Evolutionary conservation across 2,113 vertebrate genomes (phyloP).

Genomic region (Condylura cristata): DNA sequence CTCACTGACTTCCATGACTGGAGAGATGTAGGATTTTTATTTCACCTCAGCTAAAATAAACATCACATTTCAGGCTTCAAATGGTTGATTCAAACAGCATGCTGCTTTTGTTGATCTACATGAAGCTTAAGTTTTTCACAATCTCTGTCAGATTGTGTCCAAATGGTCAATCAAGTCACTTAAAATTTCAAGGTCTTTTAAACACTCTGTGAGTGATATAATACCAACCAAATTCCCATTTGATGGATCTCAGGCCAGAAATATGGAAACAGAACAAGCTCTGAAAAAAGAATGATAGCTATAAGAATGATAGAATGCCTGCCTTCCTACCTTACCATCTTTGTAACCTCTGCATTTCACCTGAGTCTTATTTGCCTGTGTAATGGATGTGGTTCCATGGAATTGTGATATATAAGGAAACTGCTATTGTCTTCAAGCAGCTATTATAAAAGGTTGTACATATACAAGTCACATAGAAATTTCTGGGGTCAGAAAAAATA

Average conservation of each 20-base stretch:
- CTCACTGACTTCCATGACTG: not conserved
- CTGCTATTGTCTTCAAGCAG: not conserved
- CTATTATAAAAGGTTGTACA: not conserved
- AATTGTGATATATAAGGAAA: not conserved
- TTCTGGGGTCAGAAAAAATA: not conserved
- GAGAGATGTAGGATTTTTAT: slow-evolving; percentile 28
- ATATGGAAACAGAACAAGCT: not conserved
- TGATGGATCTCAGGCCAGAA: not conserved
- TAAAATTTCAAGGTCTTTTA: slow-evolving; percentile 40
- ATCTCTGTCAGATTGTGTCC: not conserved
- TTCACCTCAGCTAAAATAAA: slow-evolving; percentile 35
- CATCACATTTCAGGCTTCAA: slow-evolving; percentile 6
- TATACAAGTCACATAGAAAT: not conserved
- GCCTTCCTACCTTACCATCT: not conserved
- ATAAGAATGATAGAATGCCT: not conserved
- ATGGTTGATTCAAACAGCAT: slow-evolving; percentile 4
- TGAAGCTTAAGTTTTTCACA: slow-evolving; percentile 7
- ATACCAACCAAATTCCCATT: not conserved
- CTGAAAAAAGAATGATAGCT: not conserved
- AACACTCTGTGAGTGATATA: not conserved
- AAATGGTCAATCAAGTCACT: slow-evolving; percentile 17
- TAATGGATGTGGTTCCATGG: not conserved
- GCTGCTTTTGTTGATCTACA: not conserved
- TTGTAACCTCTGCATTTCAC: not conserved
- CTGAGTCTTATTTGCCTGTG: not conserved